Base-by-base conservation (phyloP, 2,113 vertebrate genomes). In the Pitta sordida region DNA sequence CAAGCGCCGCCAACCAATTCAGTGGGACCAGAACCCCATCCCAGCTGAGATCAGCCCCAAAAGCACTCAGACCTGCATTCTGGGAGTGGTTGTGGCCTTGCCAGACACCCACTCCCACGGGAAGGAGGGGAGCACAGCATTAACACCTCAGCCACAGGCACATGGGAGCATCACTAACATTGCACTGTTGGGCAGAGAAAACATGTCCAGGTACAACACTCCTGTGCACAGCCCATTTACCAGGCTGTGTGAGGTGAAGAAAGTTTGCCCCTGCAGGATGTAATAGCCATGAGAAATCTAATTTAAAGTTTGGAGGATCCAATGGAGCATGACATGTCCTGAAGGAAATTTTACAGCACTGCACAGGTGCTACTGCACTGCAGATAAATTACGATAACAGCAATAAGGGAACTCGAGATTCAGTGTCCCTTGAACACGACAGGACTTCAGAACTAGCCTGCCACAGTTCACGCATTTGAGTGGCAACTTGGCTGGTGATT, bases 51-150 rank as follows among this genome's bases (percentile, higher is more conserved):
- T 16, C 65, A 36, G 22, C 4, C 48, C 36, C 53, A 11, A 27
- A 5, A 32, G 27, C 24, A 12, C 48, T 39, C 64, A 20, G 59
- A 32, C 4, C 30, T 27, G 41, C 14, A 3, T 4, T 9, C 3
- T 3, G 37, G 37, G 36, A 44, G n/a, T 1, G 2, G 36, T 0
- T 29, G 39, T 10, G 34, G 8, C 15, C 73, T 13, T 15, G 59
- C 41, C 1, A 0, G 7, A 1, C 12, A 4, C 6, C 32, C 29
- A 39, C 3, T 11, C 9, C 26, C 49, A 15, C 0, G 4, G 70
- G 32, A 22, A 44, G 41, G 32, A 36, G 23, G 29, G 62, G 2
- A n/a, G 22, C 1, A 0, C 58, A 36, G 64, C 83, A 26, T 15
- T 37, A 6, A 0, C 2, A 6, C n/a, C 24, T 29, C 2, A 8